Conservation (phyloP, 2,113 vertebrate species). For the Himantopus leucocephalus region DNA sequence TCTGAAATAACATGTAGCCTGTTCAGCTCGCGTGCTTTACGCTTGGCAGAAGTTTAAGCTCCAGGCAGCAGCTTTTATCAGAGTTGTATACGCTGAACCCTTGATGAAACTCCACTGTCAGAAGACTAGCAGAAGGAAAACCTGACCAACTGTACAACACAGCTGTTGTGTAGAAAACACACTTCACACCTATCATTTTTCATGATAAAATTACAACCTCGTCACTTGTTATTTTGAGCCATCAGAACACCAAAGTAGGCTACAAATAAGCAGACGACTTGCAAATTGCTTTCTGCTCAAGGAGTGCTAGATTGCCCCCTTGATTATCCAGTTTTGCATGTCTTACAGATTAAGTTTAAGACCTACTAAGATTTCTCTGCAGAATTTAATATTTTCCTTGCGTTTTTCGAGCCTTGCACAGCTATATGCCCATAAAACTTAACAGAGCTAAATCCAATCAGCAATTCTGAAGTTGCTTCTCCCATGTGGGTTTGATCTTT, state of each 20-base stretch:
- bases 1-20: neutral
- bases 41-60: neutral
- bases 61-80: neutral
- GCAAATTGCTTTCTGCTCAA: neutral
- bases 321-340: neutral
- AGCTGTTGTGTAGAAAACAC: neutral
- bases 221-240: neutral
- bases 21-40: neutral
- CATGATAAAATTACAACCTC: neutral
- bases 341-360: neutral
- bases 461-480: conserved; percentile 43
- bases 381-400: conserved; percentile 27
- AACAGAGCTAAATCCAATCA: conserved; percentile 51
- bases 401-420: conserved; percentile 23
- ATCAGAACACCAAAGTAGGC: neutral
- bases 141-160: neutral
- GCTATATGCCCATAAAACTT: conserved; percentile 39
- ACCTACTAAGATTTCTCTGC: neutral
- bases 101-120: neutral
- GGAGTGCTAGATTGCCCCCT: neutral
- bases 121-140: neutral
- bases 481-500: conserved; percentile 60
- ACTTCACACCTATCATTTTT: neutral
- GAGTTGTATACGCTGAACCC: neutral
- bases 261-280: neutral